Percentiles rank a stretch among this genome's conserved stretches.
Conservation (phyloP, 2,888 invertebrate species). For the Odontothrips loti region DNA sequence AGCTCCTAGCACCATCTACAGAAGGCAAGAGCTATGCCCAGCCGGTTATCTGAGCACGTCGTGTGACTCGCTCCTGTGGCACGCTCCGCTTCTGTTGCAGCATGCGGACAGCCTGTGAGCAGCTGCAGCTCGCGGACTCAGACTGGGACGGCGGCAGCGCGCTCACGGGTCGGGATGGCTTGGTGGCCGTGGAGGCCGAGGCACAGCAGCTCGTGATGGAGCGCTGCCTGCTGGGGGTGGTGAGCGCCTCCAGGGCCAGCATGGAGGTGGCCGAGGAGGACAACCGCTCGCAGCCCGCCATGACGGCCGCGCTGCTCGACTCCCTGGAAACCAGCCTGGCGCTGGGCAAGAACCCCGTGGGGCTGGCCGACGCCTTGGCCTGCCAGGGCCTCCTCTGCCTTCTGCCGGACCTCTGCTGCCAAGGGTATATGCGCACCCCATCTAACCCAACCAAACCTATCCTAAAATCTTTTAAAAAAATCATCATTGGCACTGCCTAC, state of each 20-base stretch:
- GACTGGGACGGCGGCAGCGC: background rate
- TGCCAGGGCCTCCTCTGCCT: background rate
- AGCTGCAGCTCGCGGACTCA: background rate
- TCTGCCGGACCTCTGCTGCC: background rate
- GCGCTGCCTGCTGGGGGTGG: background rate
- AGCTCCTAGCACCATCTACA: too few relatives aligned
- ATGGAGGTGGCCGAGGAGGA: background rate
- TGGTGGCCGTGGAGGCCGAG: background rate
- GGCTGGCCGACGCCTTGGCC: background rate
- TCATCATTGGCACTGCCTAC: too few relatives aligned
- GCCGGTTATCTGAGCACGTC: background rate
- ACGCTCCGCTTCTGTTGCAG: background rate
- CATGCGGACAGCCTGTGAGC: background rate
- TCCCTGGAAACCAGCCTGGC: background rate
- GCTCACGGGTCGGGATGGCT: background rate
- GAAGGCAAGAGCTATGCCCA: too few relatives aligned
- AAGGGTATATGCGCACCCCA: background rate
- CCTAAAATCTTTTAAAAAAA: too few relatives aligned
- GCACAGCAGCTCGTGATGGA: background rate
- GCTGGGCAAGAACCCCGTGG: background rate
- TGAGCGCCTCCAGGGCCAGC: background rate
- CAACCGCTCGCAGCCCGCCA: background rate
- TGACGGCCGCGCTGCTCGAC: background rate
- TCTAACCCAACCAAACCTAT: too few relatives aligned
- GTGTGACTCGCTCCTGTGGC: background rate